Conservation (phyloP, 2,888 invertebrate species). For the Acrocyrtus sp. region DNA sequence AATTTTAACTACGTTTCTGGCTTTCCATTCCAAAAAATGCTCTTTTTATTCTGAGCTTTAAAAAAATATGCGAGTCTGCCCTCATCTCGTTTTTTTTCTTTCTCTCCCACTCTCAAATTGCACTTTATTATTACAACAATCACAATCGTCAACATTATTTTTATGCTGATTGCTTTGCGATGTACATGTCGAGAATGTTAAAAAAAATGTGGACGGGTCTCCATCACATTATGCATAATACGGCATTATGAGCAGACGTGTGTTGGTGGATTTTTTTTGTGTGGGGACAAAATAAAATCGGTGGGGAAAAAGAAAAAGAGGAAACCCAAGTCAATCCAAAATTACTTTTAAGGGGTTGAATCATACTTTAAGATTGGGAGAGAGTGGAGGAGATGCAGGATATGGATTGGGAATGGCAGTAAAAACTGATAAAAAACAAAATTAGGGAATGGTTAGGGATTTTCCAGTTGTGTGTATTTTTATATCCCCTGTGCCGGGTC, state of each 20-base stretch:
- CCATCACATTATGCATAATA: slow-evolving; percentile 21
- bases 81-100: too few relatives aligned
- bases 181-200: neutral
- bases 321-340: too few relatives aligned
- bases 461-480: too few relatives aligned
- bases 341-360: slow-evolving; percentile 38
- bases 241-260: neutral
- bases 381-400: slow-evolving; percentile 3
- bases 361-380: slow-evolving; percentile 2
- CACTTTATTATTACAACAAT: neutral
- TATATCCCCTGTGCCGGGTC: slow-evolving; percentile 40
- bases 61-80: too few relatives aligned
- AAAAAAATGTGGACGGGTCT: neutral
- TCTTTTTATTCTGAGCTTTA: too few relatives aligned
- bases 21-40: too few relatives aligned
- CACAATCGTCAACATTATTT: neutral
- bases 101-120: neutral
- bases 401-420: slow-evolving; percentile 5
- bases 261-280: too few relatives aligned
- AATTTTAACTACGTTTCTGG: slow-evolving; percentile 36
- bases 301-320: neutral
- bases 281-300: neutral
- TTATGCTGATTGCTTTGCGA: neutral
- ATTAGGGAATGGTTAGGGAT: slow-evolving; percentile 43
- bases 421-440: slow-evolving; percentile 36